Percentiles rank a stretch among this genome's conserved stretches.
phyloP scores from a whole-genome alignment of 2,113 vertebrate genomes.

The Atlantisia rogersi region DNA sequence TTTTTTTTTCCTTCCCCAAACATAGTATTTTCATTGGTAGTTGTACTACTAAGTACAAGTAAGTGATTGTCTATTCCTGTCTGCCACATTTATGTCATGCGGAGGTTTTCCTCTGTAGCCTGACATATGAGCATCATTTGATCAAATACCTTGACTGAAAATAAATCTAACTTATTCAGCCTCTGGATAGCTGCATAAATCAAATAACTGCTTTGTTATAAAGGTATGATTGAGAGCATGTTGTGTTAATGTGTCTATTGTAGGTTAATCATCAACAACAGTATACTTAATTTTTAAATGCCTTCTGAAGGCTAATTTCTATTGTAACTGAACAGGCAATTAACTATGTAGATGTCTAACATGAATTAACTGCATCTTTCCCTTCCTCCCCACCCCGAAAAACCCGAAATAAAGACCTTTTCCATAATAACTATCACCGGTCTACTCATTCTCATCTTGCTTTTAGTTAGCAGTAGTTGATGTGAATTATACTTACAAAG shows the following conservation, averaged over 20 bases:
- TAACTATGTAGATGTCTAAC: not conserved
- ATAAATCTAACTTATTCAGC: not conserved
- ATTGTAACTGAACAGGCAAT: not conserved
- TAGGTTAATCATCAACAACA: not conserved
- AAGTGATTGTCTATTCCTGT: not conserved
- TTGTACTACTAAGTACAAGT: not conserved
- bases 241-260: not conserved
- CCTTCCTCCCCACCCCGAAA: not conserved
- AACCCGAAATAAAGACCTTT: not conserved
- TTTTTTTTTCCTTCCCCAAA: not conserved
- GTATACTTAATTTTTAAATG: not conserved
- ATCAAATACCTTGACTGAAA: not conserved
- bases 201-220: not conserved
- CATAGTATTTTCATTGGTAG: not conserved
- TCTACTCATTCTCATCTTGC: not conserved
- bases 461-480: not conserved
- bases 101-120: not conserved
- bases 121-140: not conserved
- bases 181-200: not conserved
- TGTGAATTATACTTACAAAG: not conserved
- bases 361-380: not conserved
- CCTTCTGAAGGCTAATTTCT: not conserved
- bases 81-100: not conserved
- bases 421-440: not conserved
- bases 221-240: not conserved